Conservation (phyloP, 2,113 vertebrate species). For the Peucedramus taeniatus region DNA sequence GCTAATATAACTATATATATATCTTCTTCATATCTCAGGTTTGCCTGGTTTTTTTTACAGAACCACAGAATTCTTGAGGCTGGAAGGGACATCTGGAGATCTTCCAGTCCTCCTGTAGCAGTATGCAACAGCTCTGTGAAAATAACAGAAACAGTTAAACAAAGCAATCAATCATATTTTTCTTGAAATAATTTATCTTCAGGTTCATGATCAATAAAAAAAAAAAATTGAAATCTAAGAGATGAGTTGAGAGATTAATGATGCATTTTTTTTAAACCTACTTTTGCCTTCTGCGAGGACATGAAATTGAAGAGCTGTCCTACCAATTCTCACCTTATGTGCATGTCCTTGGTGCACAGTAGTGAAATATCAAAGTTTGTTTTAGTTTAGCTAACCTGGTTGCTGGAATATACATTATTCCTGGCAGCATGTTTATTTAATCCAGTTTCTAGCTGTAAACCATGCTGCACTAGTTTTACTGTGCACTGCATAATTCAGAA, state of each 20-base stretch:
- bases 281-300: background rate
- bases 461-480: background rate
- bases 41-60: background rate
- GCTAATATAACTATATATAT: background rate
- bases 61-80: background rate
- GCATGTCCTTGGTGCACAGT: background rate
- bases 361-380: background rate
- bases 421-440: background rate
- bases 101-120: background rate
- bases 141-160: background rate
- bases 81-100: background rate
- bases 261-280: background rate
- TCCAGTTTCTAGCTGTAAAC: background rate
- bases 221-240: background rate
- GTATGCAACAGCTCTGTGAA: background rate
- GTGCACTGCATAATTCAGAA: background rate
- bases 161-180: background rate
- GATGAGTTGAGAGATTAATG: background rate
- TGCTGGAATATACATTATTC: background rate
- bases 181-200: background rate
- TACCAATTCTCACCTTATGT: background rate
- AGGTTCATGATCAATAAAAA: background rate
- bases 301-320: background rate
- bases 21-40: background rate
- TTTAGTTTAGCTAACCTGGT: background rate